These are phyloP conservation scores for Cynocephalus volans DNA, from an alignment of 2,113 vertebrate species.

Conservation along the genomic window DNA sequence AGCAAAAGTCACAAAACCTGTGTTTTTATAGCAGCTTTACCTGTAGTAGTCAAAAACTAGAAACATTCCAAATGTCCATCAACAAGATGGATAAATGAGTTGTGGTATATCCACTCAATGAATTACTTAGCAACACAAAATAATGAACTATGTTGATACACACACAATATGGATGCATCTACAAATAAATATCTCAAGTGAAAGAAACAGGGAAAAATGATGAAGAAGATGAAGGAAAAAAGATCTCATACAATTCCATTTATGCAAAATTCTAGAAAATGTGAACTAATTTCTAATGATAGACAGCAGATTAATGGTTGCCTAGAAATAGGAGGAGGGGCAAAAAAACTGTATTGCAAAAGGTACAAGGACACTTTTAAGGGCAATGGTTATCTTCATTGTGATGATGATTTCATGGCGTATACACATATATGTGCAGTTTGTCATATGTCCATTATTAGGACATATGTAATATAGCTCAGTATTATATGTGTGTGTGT, in stretches of 20 bases:
- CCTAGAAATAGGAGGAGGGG: neutral
- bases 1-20: neutral
- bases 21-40: neutral
- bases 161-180: neutral
- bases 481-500: neutral
- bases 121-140: neutral
- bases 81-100: neutral
- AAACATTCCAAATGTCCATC: neutral
- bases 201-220: neutral
- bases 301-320: neutral
- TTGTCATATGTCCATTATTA: neutral
- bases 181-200: neutral
- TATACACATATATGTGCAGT: neutral
- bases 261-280: neutral
- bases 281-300: neutral
- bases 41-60: neutral
- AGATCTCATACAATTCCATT: neutral
- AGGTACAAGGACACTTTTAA: neutral
- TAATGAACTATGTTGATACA: neutral
- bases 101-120: neutral
- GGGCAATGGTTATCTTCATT: neutral
- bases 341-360: neutral
- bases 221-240: neutral
- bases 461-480: neutral
- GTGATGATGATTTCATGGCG: neutral